Conservation (phyloP, 2,797 vertebrate species). For the Ataeniobius toweri region DNA sequence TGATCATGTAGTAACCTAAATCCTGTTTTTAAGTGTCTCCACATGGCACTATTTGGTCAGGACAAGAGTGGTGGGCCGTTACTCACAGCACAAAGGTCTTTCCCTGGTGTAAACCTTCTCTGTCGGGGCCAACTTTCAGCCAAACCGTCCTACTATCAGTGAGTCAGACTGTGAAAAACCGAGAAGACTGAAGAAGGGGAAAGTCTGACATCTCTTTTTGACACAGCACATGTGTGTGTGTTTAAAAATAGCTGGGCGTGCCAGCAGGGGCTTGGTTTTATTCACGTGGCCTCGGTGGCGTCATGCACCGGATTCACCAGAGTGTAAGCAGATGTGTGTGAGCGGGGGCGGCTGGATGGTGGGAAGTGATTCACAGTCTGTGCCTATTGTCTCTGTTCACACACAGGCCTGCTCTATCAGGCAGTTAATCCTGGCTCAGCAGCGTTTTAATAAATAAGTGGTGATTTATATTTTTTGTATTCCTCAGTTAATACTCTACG, state of each 20-base stretch:
- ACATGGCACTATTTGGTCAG: conserved; percentile 66
- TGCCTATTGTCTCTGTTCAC: conserved; percentile 59
- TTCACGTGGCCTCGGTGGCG: conserved; percentile 45
- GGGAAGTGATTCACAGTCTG: conserved; percentile 60
- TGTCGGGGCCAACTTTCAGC: conserved; percentile 27
- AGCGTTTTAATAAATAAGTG: not conserved
- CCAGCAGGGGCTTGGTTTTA: conserved; percentile 46
- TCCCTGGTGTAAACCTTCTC: conserved; percentile 64
- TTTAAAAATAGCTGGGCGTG: conserved; percentile 66
- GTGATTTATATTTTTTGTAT: not conserved
- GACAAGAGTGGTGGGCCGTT: conserved; percentile 39
- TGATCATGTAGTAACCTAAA: conserved; percentile 70
- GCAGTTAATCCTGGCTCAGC: conserved; percentile 9
- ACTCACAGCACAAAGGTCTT: conserved; percentile 39
- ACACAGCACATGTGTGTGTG: conserved; percentile 72
- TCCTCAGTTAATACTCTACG: not conserved
- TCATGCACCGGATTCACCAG: conserved; percentile 46
- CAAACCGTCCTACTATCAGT: conserved; percentile 66
- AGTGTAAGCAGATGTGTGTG: conserved; percentile 54
- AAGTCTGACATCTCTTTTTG: conserved; percentile 75
- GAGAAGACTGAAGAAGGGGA: conserved; percentile 60
- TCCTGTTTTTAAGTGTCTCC: conserved; percentile 70
- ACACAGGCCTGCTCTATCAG: conserved; percentile 1
- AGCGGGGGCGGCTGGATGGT: conserved; percentile 36
- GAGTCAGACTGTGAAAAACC: conserved; percentile 69